Base-by-base conservation (phyloP, 2,797 vertebrate genomes). In the Coluber constrictor region DNA sequence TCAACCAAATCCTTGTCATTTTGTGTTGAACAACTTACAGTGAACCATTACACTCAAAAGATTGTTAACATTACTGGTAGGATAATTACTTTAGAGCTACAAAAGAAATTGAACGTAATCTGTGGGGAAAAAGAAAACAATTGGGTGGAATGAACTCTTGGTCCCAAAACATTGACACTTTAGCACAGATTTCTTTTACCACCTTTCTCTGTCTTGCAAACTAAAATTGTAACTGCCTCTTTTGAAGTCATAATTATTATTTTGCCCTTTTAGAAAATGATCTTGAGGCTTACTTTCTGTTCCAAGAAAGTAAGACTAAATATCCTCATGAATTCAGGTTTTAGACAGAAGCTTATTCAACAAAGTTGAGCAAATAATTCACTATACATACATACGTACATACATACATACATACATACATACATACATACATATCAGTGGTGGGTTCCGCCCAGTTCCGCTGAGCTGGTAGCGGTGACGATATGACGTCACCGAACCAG, bases 291-390 rank as follows among this genome's bases (percentile, higher is more conserved):
- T 92, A 60, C 59, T 54, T 54, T 54, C 51, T 86, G 59, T 91
- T 92, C 90, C 59, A 86, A 91, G 91, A 87, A 92, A 88, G 66
- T 32, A 88, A 57, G 56, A 57, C 54, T 89, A 90, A 92, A 91
- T 74, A 92, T 59, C 66, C 29, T 63, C 60, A 66, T 79, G 51
- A 47, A 89, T 86, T 92, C 23, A 16, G 57, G 20, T 51, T 89
- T 94, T 87, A 70, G 37, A 23, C 54, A 59, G 47, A 54, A 92
- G 74, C 5, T 86, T 89, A 92, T 43, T 27, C 83, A 86, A 37
- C 66, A 90, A 94, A 63, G 87, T 51, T 89, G 37, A 92, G 51
- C 54, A 91, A 94, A 92, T 94, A 88, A 94, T 83, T 37, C 47
- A 90, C 88, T 60, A 8, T 61, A 15, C 61, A 63, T 29, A 27